These are phyloP conservation scores for Mesochorus sp. DNA, from an alignment of 2,888 invertebrate genomes.

Conservation along the genomic window DNA sequence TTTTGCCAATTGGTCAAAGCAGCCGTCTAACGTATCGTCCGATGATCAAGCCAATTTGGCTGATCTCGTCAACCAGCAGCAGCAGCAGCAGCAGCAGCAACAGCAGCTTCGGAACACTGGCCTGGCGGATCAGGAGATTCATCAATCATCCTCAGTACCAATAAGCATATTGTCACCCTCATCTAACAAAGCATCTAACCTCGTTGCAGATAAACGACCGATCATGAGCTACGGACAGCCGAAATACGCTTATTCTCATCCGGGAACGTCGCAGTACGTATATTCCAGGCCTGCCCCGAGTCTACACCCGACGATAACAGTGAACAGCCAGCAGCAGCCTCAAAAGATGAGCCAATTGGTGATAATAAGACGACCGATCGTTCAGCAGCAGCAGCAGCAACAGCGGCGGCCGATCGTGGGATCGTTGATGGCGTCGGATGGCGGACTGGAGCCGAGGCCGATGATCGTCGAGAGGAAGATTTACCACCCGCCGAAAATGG, in stretches of 20 bases:
- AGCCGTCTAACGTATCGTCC: conserved; percentile 1
- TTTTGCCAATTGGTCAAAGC: background rate
- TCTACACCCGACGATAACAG: conserved; percentile 24
- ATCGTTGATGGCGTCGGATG: conserved; percentile 7
- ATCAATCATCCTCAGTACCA: conserved; percentile 52
- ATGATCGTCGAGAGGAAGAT: conserved; percentile 63
- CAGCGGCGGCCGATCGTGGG: conserved; percentile 42
- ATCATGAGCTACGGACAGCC: conserved; percentile 72
- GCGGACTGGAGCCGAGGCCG: conserved; percentile 29
- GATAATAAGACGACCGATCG: conserved; percentile 70
- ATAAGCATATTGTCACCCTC: conserved; percentile 29
- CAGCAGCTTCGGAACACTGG: no score
- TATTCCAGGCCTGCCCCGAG: conserved; percentile 45
- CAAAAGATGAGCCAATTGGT: conserved; percentile 77
- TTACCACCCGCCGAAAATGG: no score
- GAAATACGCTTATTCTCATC: conserved; percentile 72
- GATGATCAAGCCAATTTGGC: background rate
- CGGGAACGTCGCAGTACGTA: conserved; percentile 58
- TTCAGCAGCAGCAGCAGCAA: conserved; percentile 36
- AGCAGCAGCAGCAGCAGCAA: conserved; percentile 63
- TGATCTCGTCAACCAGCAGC: conserved; percentile 57
- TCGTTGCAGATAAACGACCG: conserved; percentile 79
- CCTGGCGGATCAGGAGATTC: conserved; percentile 69
- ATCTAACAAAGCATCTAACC: conserved; percentile 78
- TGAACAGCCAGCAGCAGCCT: conserved; percentile 75